Evolutionary conservation across 2,113 vertebrate species (phyloP).

Genomic region (Camarhynchus parvulus): DNA sequence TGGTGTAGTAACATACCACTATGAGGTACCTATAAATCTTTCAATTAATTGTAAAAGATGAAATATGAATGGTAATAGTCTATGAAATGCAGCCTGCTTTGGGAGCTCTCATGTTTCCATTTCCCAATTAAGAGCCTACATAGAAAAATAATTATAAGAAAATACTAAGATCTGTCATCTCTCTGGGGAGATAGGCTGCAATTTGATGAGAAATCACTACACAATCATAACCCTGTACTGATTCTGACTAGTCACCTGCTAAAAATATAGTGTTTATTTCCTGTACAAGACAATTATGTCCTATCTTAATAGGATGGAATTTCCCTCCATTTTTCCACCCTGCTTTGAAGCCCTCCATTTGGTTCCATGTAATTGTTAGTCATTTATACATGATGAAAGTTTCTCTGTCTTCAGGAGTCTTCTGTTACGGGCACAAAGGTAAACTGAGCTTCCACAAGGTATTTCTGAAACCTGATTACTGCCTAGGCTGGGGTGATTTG

Average conservation of each 20-base stretch:
- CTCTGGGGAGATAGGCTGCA: background rate
- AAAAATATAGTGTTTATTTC: slow-evolving; percentile 19
- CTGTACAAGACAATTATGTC: slow-evolving; percentile 59
- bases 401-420: slow-evolving; percentile 73
- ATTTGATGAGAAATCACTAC: slow-evolving; percentile 31
- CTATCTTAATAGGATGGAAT: slow-evolving; percentile 57
- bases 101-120: slow-evolving; percentile 23
- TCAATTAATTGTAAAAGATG: background rate
- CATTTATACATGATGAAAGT: slow-evolving; percentile 88
- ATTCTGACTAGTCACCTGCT: slow-evolving; percentile 29
- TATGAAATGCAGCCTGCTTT: background rate
- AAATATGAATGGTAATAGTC: background rate
- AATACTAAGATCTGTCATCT: slow-evolving; percentile 76
- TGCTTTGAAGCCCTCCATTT: slow-evolving; percentile 86
- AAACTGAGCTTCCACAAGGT: slow-evolving; percentile 79
- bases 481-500: slow-evolving; percentile 77
- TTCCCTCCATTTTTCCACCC: slow-evolving; percentile 28
- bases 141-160: slow-evolving; percentile 24
- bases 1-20: background rate
- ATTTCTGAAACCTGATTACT: slow-evolving; percentile 81
- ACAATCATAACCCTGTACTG: slow-evolving; percentile 6
- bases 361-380: slow-evolving; percentile 79
- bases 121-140: background rate
- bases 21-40: background rate
- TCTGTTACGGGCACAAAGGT: slow-evolving; percentile 79